These are phyloP conservation scores for Erebia palarica DNA, from an alignment of 2,888 invertebrate species.

Conservation along the genomic window DNA sequence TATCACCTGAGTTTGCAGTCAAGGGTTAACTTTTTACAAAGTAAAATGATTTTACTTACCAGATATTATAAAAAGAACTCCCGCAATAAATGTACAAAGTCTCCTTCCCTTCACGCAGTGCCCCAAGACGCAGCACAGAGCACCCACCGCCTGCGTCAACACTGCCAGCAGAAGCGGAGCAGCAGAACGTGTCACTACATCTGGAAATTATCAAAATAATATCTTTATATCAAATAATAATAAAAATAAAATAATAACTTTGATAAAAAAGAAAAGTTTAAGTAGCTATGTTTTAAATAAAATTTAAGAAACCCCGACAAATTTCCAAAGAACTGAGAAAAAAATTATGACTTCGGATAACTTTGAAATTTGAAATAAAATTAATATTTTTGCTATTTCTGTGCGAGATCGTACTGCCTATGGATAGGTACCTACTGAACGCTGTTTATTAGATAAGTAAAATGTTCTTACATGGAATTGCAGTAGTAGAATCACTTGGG, in stretches of 20 bases:
- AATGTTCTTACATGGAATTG: slow-evolving; percentile 92
- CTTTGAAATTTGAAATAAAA: no score
- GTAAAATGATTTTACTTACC: slow-evolving; percentile 78
- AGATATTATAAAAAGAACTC: slow-evolving; percentile 94
- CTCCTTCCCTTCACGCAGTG: slow-evolving; percentile 89
- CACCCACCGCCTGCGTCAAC: slow-evolving; percentile 88
- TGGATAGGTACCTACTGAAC: neutral
- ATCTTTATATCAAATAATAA: neutral
- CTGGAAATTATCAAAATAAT: slow-evolving; percentile 73
- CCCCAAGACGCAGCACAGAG: slow-evolving; percentile 90
- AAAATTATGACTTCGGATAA: no score
- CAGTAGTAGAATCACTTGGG: slow-evolving; percentile 94
- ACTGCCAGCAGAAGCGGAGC: slow-evolving; percentile 91
- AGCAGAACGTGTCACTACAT: slow-evolving; percentile 93
- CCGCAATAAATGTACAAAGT: slow-evolving; percentile 92
- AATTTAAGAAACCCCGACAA: no score
- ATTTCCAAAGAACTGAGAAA: no score
- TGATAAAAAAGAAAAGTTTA: no score
- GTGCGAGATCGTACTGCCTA: no score
- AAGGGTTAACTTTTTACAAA: neutral
- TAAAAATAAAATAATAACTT: no score
- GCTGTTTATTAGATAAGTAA: neutral
- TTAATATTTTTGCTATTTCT: no score
- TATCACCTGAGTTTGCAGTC: neutral
- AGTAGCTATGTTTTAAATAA: no score